A percentile compares a stretch with the other conserved stretches of the same genome.
phyloP scores from a whole-genome alignment of 2,888 invertebrate genomes.

The Ptilodon capucinus region DNA sequence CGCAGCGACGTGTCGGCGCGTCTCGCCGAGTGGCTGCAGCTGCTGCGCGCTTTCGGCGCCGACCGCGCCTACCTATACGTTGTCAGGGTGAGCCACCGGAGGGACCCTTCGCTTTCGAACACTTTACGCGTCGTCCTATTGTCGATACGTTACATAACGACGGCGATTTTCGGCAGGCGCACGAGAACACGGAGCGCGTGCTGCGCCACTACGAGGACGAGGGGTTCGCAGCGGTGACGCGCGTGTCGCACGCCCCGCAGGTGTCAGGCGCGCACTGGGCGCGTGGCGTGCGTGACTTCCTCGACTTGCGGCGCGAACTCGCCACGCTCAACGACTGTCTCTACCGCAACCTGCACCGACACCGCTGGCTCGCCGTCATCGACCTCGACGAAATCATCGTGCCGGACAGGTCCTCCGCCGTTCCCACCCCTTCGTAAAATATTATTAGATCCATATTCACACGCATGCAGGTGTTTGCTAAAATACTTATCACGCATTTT shows the following conservation, averaged over 20 bases:
- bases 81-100: conserved; percentile 8
- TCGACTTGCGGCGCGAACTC: conserved; percentile 12
- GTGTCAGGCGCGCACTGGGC: conserved; percentile 1
- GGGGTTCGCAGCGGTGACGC: conserved; percentile 14
- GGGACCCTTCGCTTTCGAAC: too few relatives aligned
- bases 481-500: too few relatives aligned
- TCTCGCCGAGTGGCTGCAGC: conserved; percentile 18
- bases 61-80: conserved; percentile 10
- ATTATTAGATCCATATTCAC: too few relatives aligned
- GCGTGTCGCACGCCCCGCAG: conserved; percentile 15
- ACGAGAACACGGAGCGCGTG: conserved; percentile 10
- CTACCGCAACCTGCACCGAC: conserved; percentile 8
- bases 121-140: too few relatives aligned
- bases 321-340: conserved; percentile 18
- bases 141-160: too few relatives aligned
- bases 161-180: conserved; percentile 4
- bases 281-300: background rate
- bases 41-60: conserved; percentile 13
- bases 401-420: conserved; percentile 5
- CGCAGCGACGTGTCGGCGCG: conserved; percentile 7
- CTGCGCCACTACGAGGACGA: conserved; percentile 7
- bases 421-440: too few relatives aligned
- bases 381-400: conserved; percentile 20
- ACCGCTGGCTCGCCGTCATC: conserved; percentile 12
- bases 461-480: too few relatives aligned